Evolutionary conservation across 2,797 vertebrate species (phyloP), one percentile per base, ranked within the genome.

Genomic region (Anguilla anguilla): DNA sequence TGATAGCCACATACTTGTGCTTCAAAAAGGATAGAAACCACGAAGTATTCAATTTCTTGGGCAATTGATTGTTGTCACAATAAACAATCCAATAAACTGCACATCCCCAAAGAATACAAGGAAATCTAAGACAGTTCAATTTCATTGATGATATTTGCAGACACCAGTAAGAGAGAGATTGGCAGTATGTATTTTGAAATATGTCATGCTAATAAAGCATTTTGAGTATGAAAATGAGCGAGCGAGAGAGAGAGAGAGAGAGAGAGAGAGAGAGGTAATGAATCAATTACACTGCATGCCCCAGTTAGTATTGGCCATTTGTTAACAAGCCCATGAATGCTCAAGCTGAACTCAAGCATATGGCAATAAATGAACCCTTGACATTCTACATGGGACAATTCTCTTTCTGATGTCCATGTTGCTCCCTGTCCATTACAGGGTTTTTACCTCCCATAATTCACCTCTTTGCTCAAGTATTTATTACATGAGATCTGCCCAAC

Each of bases 11-110:
- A 59, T 61, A 90, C 88, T 72, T 88, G 79, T 86, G 82, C 72
- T 86, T 10, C 82, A 90, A 88, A 93, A 93, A 87, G 72, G 93
- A 93, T 84, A 31, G 57, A 89, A 93, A 92, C 92, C 91, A 90
- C 92, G 93, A 88, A 92, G 67, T 83, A 86, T 89, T 94, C 88
- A 92, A 92, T 95, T 95, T 95, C 93, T 89, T 92, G 86, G 59
- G 35, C 59, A 85, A 89, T 88, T 88, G 85, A 92, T 92, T 83
- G 88, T 64, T 88, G 89, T 92, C 88, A 93, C 91, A 93, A 93
- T 94, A 91, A 93, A 93, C 92, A 91, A 88, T 89, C 35, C 13
- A 89, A 90, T 90, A 87, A 90, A 89, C 53, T 46, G 49, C 55
- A 72, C 31, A 13, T 89, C 64, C 2, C 28, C 39, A 19, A 87